Evolutionary conservation across 2,797 vertebrate genomes (phyloP).

Genomic region (Neoniphon sammara): DNA sequence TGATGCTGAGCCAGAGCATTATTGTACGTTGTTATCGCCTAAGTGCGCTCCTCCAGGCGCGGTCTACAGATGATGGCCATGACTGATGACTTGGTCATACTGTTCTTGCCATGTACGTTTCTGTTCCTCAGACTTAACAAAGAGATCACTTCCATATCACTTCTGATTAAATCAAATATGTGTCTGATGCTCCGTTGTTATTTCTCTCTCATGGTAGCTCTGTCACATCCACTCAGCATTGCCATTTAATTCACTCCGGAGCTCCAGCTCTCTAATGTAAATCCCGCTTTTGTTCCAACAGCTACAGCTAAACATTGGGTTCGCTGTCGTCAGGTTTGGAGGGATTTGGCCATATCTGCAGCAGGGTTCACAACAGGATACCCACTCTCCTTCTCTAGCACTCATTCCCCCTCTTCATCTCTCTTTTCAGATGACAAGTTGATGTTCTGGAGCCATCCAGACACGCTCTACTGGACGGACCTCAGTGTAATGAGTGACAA

Average conservation of each 20-base stretch:
- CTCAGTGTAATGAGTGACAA: slow-evolving; percentile 65
- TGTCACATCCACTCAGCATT: slow-evolving; percentile 70
- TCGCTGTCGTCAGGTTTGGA: slow-evolving; percentile 27
- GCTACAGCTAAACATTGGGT: slow-evolving; percentile 45
- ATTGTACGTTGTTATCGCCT: slow-evolving; percentile 53
- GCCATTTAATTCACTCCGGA: slow-evolving; percentile 61
- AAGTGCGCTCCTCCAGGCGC: slow-evolving; percentile 53
- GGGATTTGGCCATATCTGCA: slow-evolving; percentile 47
- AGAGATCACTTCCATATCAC: slow-evolving; percentile 60
- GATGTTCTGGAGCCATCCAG: slow-evolving; percentile 54
- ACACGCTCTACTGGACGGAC: slow-evolving; percentile 49
- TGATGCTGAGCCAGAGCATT: slow-evolving; percentile 66
- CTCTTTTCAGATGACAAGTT: slow-evolving; percentile 52
- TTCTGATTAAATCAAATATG: slow-evolving; percentile 69
- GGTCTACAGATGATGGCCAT: slow-evolving; percentile 52
- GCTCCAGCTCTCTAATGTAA: slow-evolving; percentile 32
- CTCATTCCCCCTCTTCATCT: not conserved
- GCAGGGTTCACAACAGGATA: slow-evolving; percentile 13
- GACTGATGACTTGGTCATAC: slow-evolving; percentile 64
- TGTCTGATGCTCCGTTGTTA: slow-evolving; percentile 59
- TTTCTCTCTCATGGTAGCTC: slow-evolving; percentile 57
- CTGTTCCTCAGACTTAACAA: slow-evolving; percentile 54
- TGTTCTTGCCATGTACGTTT: slow-evolving; percentile 62
- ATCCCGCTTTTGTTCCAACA: slow-evolving; percentile 45
- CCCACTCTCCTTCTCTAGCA: slow-evolving; percentile 8